These are phyloP conservation scores for Istiophorus platypterus DNA, from an alignment of 2,113 vertebrate species.

Conservation along the genomic window DNA sequence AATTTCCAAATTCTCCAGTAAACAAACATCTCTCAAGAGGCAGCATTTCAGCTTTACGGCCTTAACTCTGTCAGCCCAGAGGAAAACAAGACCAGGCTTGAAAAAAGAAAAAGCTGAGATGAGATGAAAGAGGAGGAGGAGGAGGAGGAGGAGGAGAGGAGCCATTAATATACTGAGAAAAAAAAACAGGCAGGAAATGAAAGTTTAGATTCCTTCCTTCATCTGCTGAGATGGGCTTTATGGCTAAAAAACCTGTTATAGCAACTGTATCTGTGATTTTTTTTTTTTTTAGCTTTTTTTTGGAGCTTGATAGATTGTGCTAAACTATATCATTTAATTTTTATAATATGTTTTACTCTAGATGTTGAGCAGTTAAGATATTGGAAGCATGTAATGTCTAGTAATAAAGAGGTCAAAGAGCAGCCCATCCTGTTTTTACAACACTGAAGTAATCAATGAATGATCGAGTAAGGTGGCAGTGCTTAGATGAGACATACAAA, in stretches of 20 bases:
- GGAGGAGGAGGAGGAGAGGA: conserved; percentile 28
- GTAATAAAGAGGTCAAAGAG: conserved; percentile 29
- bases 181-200: conserved; percentile 71
- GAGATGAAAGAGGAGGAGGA: conserved; percentile 43
- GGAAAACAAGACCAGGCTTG: conserved; percentile 45
- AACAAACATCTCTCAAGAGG: conserved; percentile 70
- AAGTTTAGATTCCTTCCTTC: conserved; percentile 57
- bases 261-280: conserved; percentile 45
- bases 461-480: background rate
- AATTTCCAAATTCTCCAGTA: conserved; percentile 70
- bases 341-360: conserved; percentile 12
- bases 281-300: background rate
- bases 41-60: conserved; percentile 57
- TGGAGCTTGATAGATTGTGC: conserved; percentile 7
- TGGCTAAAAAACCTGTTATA: conserved; percentile 46
- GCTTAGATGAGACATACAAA: background rate
- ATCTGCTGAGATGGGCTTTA: conserved; percentile 44
- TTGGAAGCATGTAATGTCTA: conserved; percentile 4
- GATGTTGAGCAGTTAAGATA: background rate
- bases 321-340: conserved; percentile 12
- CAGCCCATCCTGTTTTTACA: background rate
- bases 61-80: conserved; percentile 50
- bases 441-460: conserved; percentile 15
- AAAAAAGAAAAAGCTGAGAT: conserved; percentile 24
- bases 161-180: conserved; percentile 59